Conservation (phyloP, 2,113 vertebrate genomes). For the Calyptommatus sinebrachiatus region DNA sequence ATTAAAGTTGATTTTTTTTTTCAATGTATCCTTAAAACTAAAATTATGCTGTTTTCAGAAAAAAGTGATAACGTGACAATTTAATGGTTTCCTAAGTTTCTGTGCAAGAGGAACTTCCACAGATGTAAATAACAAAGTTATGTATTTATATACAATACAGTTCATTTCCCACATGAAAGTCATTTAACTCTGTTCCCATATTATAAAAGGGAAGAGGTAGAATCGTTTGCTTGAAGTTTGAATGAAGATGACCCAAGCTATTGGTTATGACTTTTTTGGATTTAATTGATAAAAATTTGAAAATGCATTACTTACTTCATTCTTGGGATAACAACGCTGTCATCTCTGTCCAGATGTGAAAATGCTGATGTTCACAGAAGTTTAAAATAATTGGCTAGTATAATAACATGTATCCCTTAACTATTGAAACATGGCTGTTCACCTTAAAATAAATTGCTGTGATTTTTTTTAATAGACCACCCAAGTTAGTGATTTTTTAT, state of each 20-base stretch:
- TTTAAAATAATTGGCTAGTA: slow-evolving; percentile 10
- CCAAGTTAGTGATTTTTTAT: neutral
- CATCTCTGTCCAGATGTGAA: neutral
- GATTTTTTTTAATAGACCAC: neutral
- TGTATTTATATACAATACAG: neutral
- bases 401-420: slow-evolving; percentile 24
- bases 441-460: neutral
- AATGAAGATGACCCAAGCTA: neutral
- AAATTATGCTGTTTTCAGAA: neutral
- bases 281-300: slow-evolving; percentile 14
- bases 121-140: neutral
- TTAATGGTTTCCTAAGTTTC: neutral
- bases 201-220: neutral
- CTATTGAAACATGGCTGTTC: neutral
- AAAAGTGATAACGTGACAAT: neutral
- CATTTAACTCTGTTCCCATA: neutral
- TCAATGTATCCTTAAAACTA: neutral
- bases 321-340: too few species aligned
- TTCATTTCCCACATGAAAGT: neutral
- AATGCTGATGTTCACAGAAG: neutral
- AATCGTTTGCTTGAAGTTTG: neutral
- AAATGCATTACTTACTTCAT: neutral
- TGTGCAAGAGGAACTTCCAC: neutral
- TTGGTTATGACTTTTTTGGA: neutral
- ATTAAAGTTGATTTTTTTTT: neutral